These are phyloP conservation scores for Catharus ustulatus DNA, from an alignment of 2,797 vertebrate species.

Conservation along the genomic window DNA sequence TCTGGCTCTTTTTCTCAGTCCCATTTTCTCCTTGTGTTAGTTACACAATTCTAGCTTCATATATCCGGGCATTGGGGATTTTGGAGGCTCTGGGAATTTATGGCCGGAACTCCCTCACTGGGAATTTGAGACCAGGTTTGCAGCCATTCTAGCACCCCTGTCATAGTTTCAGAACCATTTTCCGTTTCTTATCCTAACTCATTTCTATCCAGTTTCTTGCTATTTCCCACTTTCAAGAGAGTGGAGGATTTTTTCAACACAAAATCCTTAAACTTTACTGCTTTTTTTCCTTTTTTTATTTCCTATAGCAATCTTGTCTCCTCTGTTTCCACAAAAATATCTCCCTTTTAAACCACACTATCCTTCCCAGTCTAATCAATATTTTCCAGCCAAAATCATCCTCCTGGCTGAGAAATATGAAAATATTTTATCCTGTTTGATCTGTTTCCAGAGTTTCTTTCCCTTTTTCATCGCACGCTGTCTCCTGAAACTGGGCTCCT, in stretches of 20 bases:
- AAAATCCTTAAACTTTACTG: neutral
- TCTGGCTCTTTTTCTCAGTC: neutral
- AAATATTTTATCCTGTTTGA: slow-evolving; percentile 14
- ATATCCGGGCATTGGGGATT: neutral
- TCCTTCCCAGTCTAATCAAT: neutral
- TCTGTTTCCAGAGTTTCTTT: neutral
- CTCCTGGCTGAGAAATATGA: neutral
- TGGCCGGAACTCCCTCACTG: neutral
- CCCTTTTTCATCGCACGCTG: neutral
- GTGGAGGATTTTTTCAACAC: neutral
- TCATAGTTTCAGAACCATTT: neutral
- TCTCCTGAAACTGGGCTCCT: neutral
- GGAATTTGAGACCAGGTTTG: neutral
- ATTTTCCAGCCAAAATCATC: neutral
- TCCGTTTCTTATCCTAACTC: neutral
- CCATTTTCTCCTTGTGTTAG: neutral
- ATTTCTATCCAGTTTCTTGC: neutral
- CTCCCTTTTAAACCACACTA: neutral
- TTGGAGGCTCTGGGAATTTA: neutral
- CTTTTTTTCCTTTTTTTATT: neutral
- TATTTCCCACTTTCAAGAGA: neutral
- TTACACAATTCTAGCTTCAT: neutral
- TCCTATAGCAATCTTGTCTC: neutral
- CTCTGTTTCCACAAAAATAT: neutral
- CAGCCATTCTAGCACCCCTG: neutral